phyloP scores from a whole-genome alignment of 2,113 vertebrate genomes.

The Marmota monax region DNA sequence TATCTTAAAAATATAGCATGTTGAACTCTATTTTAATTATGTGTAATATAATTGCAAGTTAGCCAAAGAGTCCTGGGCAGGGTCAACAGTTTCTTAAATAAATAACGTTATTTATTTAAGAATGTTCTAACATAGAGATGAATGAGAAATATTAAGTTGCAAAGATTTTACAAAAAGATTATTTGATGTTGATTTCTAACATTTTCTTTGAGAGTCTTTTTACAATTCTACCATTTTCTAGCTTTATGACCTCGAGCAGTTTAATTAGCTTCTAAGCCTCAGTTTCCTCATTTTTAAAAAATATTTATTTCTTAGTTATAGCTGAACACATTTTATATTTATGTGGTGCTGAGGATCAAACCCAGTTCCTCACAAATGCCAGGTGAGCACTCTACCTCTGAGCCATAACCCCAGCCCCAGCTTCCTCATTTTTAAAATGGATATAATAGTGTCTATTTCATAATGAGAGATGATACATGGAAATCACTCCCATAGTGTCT shows the following conservation, averaged over 20 bases:
- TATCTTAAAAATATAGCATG: slow-evolving; percentile 47
- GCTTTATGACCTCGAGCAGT: not conserved
- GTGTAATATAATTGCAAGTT: slow-evolving; percentile 48
- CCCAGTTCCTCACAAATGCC: no score
- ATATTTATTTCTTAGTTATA: no score
- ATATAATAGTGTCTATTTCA: not conserved
- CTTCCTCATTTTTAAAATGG: slow-evolving; percentile 26
- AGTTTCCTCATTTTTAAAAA: slow-evolving; percentile 18
- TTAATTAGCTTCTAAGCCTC: not conserved
- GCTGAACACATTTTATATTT: no score
- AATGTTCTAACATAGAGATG: not conserved
- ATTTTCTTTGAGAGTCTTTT: slow-evolving; percentile 21
- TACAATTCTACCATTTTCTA: not conserved
- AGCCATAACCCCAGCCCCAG: not conserved
- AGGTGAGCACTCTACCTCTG: no score
- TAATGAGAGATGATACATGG: not conserved
- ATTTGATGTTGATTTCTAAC: slow-evolving; percentile 1
- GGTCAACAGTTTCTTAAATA: slow-evolving; percentile 13
- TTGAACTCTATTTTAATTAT: slow-evolving; percentile 16
- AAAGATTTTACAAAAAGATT: not conserved
- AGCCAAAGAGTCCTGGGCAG: not conserved
- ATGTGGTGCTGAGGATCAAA: no score
- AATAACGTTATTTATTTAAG: not conserved
- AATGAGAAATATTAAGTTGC: slow-evolving; percentile 3
- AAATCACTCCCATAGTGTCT: not conserved